Evolutionary conservation across 2,888 invertebrate species (phyloP), one percentile per base, ranked within the genome.

Genomic region (Rotaria magnacalcarata): DNA sequence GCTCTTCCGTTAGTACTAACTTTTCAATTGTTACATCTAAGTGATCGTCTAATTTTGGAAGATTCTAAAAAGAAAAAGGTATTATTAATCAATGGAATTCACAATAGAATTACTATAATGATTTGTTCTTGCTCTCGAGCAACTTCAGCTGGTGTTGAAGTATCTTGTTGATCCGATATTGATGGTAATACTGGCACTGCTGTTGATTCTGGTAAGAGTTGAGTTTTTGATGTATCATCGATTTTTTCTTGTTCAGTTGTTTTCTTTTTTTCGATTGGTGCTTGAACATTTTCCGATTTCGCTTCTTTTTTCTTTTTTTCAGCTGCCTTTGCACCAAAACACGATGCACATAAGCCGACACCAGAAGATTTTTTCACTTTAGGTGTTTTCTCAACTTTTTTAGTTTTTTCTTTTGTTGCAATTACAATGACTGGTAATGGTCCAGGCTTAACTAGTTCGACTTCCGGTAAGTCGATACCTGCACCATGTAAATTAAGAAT

Each of bases 301-400:
- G 14, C 0, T n/a, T 80, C 47, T 47, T 80, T 43, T 47, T 80
- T 80, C n/a, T 47, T 43, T 19, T 80, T 80, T 47, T 80, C 47
- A 47, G 80, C 43, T 5, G 80, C 80, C n/a, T 80, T 80, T 24
- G 80, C n/a, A n/a, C 80, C 80, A 80, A 80, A 80, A 80, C 80
- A 80, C 47, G 80, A 80, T 43, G 80, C 80, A n/a, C 80, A 80
- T 80, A 80, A n/a, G n/a, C 80, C 80, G 34, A 34, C 34, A 43
- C 47, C 80, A 47, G 14, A 34, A 4, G 47, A 21, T 47, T 80
- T 80, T 14, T 80, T 80, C 8, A n/a, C 8, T 80, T 80, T 80
- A 24, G 43, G 2, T 47, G n/a, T 1, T 80, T 80, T 80, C 24
- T 47, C 47, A 11, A 2, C 34, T 24, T 67, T 67, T 6, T 34